Conservation (phyloP, 1,140 invertebrate species). For the Conus ventricosus region DNA sequence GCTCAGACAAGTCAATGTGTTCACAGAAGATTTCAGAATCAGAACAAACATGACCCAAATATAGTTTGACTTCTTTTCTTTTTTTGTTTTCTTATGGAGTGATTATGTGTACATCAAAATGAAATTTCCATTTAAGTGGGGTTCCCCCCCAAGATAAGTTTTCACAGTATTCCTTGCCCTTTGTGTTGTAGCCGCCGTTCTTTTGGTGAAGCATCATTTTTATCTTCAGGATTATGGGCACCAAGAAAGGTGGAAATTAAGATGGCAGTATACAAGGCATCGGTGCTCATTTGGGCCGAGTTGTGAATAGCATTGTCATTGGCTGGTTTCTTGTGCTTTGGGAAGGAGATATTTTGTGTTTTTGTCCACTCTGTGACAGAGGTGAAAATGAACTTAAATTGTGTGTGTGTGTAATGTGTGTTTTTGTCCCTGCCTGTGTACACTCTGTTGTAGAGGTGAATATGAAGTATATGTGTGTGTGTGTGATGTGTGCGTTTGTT, state of each 20-base stretch:
- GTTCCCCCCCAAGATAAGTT: background rate
- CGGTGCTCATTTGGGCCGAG: background rate
- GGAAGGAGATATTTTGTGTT: background rate
- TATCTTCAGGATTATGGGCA: background rate
- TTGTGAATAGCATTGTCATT: background rate
- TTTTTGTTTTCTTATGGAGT: background rate
- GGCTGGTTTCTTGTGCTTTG: background rate
- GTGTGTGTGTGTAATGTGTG: background rate
- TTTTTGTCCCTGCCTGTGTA: background rate
- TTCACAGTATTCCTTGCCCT: background rate
- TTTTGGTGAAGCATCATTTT: background rate
- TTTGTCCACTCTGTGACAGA: background rate
- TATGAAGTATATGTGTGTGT: background rate
- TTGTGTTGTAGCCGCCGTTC: background rate
- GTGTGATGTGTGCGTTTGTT: background rate
- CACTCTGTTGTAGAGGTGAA: background rate
- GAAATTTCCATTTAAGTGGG: background rate
- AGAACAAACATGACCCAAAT: background rate
- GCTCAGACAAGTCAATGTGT: slow-evolving; percentile 3
- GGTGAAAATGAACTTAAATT: background rate
- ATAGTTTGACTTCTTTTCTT: background rate
- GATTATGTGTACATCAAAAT: slow-evolving; percentile 8
- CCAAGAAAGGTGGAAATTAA: background rate
- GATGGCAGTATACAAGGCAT: no score
- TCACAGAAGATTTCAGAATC: background rate